Conservation (phyloP, 1,140 invertebrate species). For the Ridgeia piscesae region DNA sequence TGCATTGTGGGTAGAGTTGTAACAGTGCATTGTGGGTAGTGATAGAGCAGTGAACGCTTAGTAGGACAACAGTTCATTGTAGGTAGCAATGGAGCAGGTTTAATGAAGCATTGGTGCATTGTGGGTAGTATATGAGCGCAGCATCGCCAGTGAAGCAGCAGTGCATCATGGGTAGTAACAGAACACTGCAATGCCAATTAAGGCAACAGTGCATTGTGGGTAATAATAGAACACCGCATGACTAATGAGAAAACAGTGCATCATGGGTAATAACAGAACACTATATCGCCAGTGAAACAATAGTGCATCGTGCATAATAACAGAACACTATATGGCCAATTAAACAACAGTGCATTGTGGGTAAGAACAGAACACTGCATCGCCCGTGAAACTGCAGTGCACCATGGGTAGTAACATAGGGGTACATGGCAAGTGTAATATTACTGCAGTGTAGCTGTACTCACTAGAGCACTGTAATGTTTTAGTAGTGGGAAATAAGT, state of each 20-base stretch:
- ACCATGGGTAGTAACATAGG: too few species aligned
- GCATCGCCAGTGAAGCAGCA: not conserved
- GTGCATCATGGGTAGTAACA: not conserved
- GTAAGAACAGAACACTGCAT: too few species aligned
- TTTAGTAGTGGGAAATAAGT: too few species aligned
- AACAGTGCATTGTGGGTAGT: not conserved
- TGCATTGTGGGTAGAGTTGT: not conserved
- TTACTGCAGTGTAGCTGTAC: too few species aligned
- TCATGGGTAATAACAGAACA: not conserved
- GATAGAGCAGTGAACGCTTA: not conserved
- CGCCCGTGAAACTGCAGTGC: too few species aligned
- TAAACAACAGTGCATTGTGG: too few species aligned
- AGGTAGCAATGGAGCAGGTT: too few species aligned
- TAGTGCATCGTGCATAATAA: too few species aligned
- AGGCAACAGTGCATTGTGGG: slow-evolving; percentile 3
- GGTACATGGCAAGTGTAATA: too few species aligned
- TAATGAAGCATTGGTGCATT: not conserved
- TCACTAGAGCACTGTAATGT: too few species aligned
- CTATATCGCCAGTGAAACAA: too few species aligned
- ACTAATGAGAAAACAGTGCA: not conserved
- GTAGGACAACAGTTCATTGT: not conserved
- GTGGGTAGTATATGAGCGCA: not conserved
- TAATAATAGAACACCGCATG: not conserved
- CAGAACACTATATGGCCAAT: too few species aligned
- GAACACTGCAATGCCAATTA: not conserved